Percentiles rank a stretch among this genome's conserved stretches.
phyloP scores from a whole-genome alignment of 2,888 invertebrate genomes.

The Cryptops parisi region DNA sequence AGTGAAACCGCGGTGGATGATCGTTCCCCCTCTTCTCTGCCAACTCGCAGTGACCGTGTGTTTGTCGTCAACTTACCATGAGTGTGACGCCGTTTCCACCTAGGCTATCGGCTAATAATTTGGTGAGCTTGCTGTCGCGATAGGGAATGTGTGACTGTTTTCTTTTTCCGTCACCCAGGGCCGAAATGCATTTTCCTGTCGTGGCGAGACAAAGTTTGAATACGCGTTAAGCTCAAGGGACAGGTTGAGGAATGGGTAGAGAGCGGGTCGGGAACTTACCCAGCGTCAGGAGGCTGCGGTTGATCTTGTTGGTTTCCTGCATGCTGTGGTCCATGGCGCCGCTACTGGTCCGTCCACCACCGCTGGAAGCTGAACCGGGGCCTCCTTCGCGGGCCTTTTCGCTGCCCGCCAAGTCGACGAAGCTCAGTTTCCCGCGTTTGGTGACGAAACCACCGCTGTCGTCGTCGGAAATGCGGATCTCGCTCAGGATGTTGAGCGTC shows the following conservation, averaged over 20 bases:
- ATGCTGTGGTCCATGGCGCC: conserved; percentile 48
- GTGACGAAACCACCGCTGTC: conserved; percentile 73
- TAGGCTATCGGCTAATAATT: conserved; percentile 78
- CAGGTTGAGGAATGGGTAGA: no score
- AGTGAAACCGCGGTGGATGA: not conserved
- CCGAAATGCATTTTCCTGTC: conserved; percentile 83
- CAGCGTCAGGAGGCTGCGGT: conserved; percentile 84
- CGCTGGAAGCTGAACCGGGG: no score
- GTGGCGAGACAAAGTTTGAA: no score
- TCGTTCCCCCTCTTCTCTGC: not conserved
- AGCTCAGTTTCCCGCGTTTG: conserved; percentile 85
- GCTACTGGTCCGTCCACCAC: no score
- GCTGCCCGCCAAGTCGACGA: conserved; percentile 92
- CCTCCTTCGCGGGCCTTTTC: conserved; percentile 67
- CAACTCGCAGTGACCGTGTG: no score
- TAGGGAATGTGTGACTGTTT: conserved; percentile 80
- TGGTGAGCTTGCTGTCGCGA: conserved; percentile 84
- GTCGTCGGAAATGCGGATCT: conserved; percentile 40
- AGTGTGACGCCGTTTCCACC: conserved; percentile 88
- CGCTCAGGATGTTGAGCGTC: conserved; percentile 77
- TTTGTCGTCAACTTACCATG: conserved; percentile 49
- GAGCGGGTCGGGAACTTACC: conserved; percentile 50
- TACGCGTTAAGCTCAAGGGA: no score
- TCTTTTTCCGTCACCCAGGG: conserved; percentile 43
- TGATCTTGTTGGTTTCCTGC: conserved; percentile 91